Conservation (phyloP, 2,797 vertebrate species). For the Pampus argenteus region DNA sequence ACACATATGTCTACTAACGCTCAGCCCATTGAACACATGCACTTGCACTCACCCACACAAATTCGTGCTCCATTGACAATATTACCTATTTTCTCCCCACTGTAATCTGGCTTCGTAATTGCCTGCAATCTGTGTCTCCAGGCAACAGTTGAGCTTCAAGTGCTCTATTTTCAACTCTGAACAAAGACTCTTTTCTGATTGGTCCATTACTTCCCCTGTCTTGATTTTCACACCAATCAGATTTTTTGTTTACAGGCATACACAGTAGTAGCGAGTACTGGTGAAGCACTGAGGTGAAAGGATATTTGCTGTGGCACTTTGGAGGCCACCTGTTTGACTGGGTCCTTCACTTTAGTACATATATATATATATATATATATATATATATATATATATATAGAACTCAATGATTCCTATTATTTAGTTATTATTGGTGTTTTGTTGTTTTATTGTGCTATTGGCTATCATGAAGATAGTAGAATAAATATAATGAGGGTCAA, state of each 20-base stretch:
- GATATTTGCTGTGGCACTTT: constrained; percentile 56
- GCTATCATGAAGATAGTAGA: constrained; percentile 22
- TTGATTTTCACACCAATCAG: constrained; percentile 61
- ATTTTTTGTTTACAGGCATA: constrained; percentile 48
- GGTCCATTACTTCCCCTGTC: constrained; percentile 41
- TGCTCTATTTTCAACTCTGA: constrained; percentile 71
- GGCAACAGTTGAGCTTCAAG: constrained; percentile 78
- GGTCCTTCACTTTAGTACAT: constrained; percentile 39
- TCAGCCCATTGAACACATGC: constrained; percentile 28
- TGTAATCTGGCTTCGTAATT: constrained; percentile 76
- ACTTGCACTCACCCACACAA: constrained; percentile 29
- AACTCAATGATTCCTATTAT: too few species aligned
- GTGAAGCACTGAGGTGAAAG: constrained; percentile 35
- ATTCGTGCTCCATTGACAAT: constrained; percentile 71
- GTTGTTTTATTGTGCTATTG: constrained; percentile 46
- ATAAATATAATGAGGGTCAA: constrained; percentile 25
- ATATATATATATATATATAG: too few species aligned
- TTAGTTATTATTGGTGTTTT: constrained; percentile 47
- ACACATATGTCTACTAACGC: constrained; percentile 32
- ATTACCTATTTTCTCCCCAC: constrained; percentile 71
- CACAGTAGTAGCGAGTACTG: constrained; percentile 22
- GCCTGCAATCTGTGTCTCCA: constrained; percentile 75
- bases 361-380: too few species aligned
- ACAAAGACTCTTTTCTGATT: constrained; percentile 71
- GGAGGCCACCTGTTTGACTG: constrained; percentile 48